Percentiles rank a stretch among this genome's conserved stretches.
These are phyloP conservation scores for Hippolais icterina DNA, from an alignment of 2,113 vertebrate genomes.

Conservation along the genomic window DNA sequence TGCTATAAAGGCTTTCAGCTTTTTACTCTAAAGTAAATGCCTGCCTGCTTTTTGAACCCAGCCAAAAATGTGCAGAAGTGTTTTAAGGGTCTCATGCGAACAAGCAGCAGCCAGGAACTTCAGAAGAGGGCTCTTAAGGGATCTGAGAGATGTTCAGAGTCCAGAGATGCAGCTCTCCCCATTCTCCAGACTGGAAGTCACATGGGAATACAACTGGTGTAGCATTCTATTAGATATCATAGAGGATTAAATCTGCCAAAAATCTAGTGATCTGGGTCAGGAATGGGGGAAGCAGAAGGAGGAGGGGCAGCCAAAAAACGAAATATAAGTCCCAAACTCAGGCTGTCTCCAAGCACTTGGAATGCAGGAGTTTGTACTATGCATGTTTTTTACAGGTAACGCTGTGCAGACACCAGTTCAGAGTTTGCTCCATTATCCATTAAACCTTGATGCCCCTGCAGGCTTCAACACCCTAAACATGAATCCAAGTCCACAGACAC, in stretches of 20 bases:
- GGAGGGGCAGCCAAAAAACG: not conserved
- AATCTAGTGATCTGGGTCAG: not conserved
- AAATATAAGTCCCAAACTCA: not conserved
- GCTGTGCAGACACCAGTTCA: not conserved
- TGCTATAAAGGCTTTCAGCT: not conserved
- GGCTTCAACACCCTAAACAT: not conserved
- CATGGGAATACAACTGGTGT: not conserved
- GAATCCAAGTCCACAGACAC: not conserved
- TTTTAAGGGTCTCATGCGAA: not conserved
- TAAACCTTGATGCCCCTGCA: not conserved
- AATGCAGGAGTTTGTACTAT: not conserved
- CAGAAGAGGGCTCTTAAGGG: not conserved
- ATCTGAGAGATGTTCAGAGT: not conserved
- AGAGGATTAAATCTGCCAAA: not conserved
- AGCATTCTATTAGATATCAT: not conserved
- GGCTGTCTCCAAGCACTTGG: not conserved
- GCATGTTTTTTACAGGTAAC: not conserved
- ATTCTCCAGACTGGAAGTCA: fast-evolving
- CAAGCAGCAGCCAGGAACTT: not conserved
- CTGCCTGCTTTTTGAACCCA: not conserved
- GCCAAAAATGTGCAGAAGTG: not conserved
- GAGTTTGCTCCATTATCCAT: not conserved
- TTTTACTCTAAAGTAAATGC: not conserved
- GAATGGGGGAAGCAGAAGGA: not conserved
- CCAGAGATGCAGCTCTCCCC: not conserved